These are phyloP conservation scores for Myanophis thanlyinensis DNA, from an alignment of 2,113 vertebrate species.

Conservation along the genomic window DNA sequence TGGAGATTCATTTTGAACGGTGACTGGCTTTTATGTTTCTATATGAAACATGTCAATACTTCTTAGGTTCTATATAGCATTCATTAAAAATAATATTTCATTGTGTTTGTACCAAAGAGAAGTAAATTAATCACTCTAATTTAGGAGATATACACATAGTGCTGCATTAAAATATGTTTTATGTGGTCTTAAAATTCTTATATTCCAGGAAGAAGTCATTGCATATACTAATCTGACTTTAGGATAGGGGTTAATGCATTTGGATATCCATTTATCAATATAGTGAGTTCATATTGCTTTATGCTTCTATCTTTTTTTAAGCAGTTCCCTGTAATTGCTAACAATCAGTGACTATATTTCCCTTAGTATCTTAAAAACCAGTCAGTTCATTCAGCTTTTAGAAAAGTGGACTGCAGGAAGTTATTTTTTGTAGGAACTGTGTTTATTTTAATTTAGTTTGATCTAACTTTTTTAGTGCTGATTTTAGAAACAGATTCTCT, in stretches of 20 bases:
- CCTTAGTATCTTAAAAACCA: background rate
- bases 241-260: background rate
- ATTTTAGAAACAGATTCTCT: constrained; percentile 10
- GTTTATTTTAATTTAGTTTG: background rate
- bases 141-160: background rate
- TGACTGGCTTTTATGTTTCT: background rate
- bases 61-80: background rate
- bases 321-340: background rate
- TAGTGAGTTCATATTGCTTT: fast-evolving
- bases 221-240: background rate
- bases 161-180: background rate
- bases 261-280: background rate
- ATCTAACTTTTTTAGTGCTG: background rate
- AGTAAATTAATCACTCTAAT: background rate
- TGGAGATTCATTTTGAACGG: background rate
- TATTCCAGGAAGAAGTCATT: background rate
- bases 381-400: background rate
- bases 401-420: background rate
- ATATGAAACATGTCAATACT: background rate
- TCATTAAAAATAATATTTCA: background rate
- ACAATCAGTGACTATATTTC: background rate
- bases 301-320: background rate
- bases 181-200: background rate
- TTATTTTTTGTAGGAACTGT: background rate
- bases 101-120: background rate